Percentiles rank a stretch among this genome's conserved stretches.
Conservation (phyloP, 2,797 vertebrate genomes). For the Cercopithecus petaurista region DNA sequence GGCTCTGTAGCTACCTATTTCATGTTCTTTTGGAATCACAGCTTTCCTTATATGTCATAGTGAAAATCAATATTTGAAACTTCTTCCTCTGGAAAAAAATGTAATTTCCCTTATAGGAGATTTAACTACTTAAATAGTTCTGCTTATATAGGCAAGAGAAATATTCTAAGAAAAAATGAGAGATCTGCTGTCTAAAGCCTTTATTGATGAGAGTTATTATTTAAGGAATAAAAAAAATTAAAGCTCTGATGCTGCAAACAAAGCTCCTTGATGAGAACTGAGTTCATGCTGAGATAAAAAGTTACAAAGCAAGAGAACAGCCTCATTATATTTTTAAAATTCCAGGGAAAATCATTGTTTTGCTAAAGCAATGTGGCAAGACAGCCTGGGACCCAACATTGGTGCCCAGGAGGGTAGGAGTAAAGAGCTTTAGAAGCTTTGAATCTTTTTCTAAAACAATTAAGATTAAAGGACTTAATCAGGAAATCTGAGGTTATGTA, state of each 20-base stretch:
- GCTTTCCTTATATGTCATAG: neutral
- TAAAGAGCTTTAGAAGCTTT: conserved; percentile 57
- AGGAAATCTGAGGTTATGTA: conserved; percentile 67
- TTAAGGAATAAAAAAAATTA: neutral
- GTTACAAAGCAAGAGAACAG: conserved; percentile 53
- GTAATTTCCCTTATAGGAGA: conserved; percentile 1
- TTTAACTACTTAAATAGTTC: conserved; percentile 41
- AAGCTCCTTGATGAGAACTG: conserved; percentile 59
- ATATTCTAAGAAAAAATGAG: conserved; percentile 8
- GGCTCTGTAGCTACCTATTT: neutral
- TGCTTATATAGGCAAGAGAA: neutral
- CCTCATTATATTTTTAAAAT: conserved; percentile 69
- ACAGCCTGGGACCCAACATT: neutral
- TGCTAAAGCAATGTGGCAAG: conserved; percentile 1
- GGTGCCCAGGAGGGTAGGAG: neutral
- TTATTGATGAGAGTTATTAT: conserved; percentile 29
- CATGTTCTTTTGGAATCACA: neutral
- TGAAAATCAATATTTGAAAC: conserved; percentile 25
- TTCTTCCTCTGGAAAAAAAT: neutral
- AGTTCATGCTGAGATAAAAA: conserved; percentile 57
- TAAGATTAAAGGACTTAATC: conserved; percentile 69
- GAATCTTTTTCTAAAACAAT: conserved; percentile 52
- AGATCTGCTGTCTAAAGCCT: neutral
- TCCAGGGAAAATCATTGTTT: conserved; percentile 17
- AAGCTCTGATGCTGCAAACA: conserved; percentile 40